Evolutionary conservation across 2,113 vertebrate species (phyloP), one percentile per base, ranked within the genome.

Genomic region (Meles meles): DNA sequence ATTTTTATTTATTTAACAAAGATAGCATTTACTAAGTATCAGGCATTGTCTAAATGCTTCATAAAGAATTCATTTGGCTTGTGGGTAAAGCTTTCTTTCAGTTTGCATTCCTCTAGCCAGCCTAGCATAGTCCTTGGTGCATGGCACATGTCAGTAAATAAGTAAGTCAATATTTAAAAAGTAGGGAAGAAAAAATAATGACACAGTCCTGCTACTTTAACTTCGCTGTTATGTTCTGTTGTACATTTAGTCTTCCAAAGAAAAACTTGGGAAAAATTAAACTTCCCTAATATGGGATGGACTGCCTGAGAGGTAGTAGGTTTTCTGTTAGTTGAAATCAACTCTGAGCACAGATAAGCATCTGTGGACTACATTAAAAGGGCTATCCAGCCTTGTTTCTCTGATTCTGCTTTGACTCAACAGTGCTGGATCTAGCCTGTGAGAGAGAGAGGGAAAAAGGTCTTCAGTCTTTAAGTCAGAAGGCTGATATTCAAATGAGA

Each of bases 11-110:
- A 86, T 80, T 86, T 77, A 61, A 76, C 39, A 89, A 88, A 39
- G 13, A 42, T 76, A 87, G 2, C 29, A 88, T 88, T 92, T 92
- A 57, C 29, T 81, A 91, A 57, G 15, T 71, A 44, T 59, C 25
- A 95, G 34, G 3, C 9, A 77, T 89, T 92, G 82, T 81, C 29
- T 49, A 63, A 72, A 29, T 81, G 57, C 39, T 92, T 93, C 77
- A 93, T 74, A 95, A 84, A 83, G 71, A 93, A 31, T 25, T 72
- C 52, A 77, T 11, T 87, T 88, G 72, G 89, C 71, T 91, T 95
- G 57, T 80, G 77, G 34, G 3, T 94, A 42, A 67, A 90, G 34
- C 29, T 74, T 21, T 81, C 49, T 92, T 37, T 39, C 34, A 91
- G 37, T 88, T 76, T 97, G 20, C 9, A 63, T 25, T 82, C 6